phyloP scores from a whole-genome alignment of 2,797 vertebrate genomes.

The Amblyraja radiata region DNA sequence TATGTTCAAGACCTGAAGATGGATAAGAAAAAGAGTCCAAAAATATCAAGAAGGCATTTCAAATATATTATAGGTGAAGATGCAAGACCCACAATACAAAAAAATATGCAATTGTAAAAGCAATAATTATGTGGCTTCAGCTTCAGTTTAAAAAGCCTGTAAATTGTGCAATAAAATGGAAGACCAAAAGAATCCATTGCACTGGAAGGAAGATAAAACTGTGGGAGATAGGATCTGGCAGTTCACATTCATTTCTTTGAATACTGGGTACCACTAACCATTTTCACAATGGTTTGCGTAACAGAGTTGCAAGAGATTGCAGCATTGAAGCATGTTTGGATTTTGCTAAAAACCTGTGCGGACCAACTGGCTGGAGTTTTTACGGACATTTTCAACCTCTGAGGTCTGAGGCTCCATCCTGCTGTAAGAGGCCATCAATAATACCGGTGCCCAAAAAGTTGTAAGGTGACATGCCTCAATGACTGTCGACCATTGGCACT shows the following conservation, averaged over 20 bases:
- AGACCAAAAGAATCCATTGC: not conserved
- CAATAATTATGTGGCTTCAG: not conserved
- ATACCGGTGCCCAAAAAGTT: too few relatives aligned
- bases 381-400: too few relatives aligned
- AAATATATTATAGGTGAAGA: not conserved
- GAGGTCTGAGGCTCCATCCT: too few relatives aligned
- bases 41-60: not conserved
- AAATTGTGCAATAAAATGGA: not conserved
- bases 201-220: not conserved
- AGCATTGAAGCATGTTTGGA: not conserved
- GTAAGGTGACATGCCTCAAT: too few relatives aligned
- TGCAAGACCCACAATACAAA: not conserved
- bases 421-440: too few relatives aligned
- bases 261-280: not conserved
- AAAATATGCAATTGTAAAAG: not conserved
- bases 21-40: not conserved
- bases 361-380: too few relatives aligned
- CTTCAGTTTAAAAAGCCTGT: not conserved
- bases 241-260: not conserved
- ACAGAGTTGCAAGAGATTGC: too few relatives aligned
- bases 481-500: too few relatives aligned
- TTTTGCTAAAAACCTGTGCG: too few relatives aligned
- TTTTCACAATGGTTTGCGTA: too few relatives aligned
- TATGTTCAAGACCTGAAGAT: not conserved
- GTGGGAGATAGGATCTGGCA: not conserved